Conservation (phyloP, 2,797 vertebrate species). For the Syndactyla subalaris region DNA sequence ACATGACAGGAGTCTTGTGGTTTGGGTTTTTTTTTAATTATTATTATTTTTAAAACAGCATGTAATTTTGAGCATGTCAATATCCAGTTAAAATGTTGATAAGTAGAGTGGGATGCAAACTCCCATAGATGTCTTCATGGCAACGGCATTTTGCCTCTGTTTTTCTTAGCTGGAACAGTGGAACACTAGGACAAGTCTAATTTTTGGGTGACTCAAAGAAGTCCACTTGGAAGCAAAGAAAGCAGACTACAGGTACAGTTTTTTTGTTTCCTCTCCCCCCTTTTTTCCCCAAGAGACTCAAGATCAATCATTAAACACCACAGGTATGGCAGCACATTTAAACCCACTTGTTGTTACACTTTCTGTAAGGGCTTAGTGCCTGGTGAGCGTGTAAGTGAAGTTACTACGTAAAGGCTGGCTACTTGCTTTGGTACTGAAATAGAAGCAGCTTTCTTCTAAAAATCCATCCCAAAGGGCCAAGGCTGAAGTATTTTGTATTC, state of each 20-base stretch:
- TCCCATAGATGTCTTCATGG: background rate
- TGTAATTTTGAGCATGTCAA: background rate
- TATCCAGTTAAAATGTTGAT: constrained; percentile 9
- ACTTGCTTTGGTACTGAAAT: background rate
- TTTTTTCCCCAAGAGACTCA: background rate
- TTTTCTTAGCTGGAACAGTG: background rate
- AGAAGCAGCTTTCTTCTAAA: background rate
- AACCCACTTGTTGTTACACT: background rate
- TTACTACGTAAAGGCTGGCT: background rate
- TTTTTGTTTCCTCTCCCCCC: background rate
- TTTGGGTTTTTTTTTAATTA: background rate
- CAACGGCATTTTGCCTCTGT: background rate
- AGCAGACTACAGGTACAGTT: background rate
- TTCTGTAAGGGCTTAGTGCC: background rate
- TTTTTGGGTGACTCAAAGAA: constrained; percentile 7
- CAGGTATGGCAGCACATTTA: background rate
- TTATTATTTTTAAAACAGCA: background rate
- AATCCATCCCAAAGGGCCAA: background rate
- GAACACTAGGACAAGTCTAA: background rate
- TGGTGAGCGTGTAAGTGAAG: background rate
- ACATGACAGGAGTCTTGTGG: background rate
- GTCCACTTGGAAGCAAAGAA: constrained; percentile 36
- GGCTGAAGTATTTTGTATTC: background rate
- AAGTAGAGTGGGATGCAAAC: background rate
- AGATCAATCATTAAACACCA: background rate